Evolutionary conservation across 2,113 vertebrate species (phyloP).

Genomic region (Narcine bancroftii): DNA sequence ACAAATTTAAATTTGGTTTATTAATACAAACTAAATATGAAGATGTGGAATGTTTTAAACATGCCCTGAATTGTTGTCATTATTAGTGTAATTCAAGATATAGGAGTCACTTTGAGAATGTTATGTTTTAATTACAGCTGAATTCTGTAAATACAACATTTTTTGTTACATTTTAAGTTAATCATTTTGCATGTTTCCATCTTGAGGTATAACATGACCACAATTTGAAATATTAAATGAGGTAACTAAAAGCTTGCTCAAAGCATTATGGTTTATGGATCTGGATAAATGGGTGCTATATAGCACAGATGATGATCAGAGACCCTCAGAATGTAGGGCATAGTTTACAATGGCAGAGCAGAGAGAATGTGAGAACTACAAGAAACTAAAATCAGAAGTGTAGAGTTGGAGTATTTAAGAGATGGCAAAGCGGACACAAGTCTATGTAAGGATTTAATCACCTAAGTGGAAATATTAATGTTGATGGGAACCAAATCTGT

Average conservation of each 20-base stretch:
- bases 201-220: too few relatives aligned
- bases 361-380: neutral
- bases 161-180: neutral
- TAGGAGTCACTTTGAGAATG: neutral
- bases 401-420: neutral
- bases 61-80: too few relatives aligned
- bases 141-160: neutral
- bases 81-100: neutral
- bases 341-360: too few relatives aligned
- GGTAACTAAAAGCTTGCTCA: neutral
- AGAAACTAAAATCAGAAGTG: neutral
- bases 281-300: neutral
- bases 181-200: too few relatives aligned
- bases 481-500: neutral
- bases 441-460: neutral
- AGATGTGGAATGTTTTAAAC: too few relatives aligned
- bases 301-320: too few relatives aligned
- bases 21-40: neutral
- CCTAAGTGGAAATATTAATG: neutral
- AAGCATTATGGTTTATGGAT: neutral
- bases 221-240: neutral
- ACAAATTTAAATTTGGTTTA: neutral
- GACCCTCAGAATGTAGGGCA: neutral
- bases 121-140: neutral
- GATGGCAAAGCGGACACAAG: neutral